phyloP scores from a whole-genome alignment of 2,113 vertebrate species.

The Saguinus midas region DNA sequence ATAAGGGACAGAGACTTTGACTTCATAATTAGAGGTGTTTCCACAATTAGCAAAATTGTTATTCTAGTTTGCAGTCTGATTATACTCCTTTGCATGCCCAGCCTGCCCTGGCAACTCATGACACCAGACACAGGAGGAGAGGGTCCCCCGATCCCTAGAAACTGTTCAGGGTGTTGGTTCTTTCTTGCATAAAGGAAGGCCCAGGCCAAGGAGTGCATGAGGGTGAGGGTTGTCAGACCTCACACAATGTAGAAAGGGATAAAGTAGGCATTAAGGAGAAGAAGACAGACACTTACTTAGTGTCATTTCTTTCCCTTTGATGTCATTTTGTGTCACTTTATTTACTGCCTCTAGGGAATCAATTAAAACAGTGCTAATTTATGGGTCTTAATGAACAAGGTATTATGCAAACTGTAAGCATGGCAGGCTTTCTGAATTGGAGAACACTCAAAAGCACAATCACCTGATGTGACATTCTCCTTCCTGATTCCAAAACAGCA shows the following conservation, averaged over 20 bases:
- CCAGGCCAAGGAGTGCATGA: no score
- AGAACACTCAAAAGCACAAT: constrained; percentile 66
- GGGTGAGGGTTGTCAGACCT: background rate
- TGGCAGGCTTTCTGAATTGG: constrained; percentile 55
- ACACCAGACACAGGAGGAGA: background rate
- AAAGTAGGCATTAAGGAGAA: background rate
- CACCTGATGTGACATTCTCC: constrained; percentile 49
- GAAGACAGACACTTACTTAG: background rate
- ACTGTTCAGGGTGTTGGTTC: background rate
- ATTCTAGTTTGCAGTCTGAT: background rate
- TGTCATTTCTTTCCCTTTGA: constrained; percentile 8
- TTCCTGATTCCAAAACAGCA: background rate
- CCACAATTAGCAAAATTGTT: constrained; percentile 39
- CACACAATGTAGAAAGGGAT: background rate
- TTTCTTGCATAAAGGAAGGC: background rate
- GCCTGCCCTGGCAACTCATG: background rate
- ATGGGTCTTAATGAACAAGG: constrained; percentile 77
- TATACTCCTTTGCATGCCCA: background rate
- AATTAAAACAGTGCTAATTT: constrained; percentile 78
- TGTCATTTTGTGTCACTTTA: constrained; percentile 72
- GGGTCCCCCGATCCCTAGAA: background rate
- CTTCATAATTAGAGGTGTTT: constrained; percentile 51
- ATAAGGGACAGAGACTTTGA: background rate
- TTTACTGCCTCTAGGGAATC: constrained; percentile 71
- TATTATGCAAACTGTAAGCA: constrained; percentile 76